These are phyloP conservation scores for Zalophus californianus DNA, from an alignment of 2,797 vertebrate species.

Conservation along the genomic window DNA sequence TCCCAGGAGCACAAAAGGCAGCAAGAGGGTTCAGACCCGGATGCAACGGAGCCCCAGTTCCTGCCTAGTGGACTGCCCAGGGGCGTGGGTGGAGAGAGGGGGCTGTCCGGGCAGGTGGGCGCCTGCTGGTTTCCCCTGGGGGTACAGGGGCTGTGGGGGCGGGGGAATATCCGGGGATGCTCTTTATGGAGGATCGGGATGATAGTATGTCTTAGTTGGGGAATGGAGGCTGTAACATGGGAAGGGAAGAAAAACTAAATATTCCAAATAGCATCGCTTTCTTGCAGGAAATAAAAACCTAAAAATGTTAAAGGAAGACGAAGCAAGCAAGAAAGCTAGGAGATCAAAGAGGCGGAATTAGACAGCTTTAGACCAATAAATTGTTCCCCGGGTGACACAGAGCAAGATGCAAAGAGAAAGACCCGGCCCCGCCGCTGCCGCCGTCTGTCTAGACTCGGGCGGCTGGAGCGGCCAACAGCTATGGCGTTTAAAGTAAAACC, in stretches of 20 bases:
- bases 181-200: constrained; percentile 5
- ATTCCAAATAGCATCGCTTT: constrained; percentile 59
- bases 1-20: constrained; percentile 67
- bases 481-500: neutral
- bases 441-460: constrained; percentile 82
- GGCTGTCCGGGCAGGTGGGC: constrained; percentile 55
- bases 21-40: neutral
- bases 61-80: neutral
- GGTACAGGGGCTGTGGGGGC: neutral
- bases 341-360: constrained; percentile 87
- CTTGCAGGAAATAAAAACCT: constrained; percentile 78
- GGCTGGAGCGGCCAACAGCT: neutral
- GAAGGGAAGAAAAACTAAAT: constrained; percentile 18
- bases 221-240: neutral
- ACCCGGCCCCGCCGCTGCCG: constrained; percentile 58
- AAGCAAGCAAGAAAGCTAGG: constrained; percentile 75
- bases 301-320: constrained; percentile 78
- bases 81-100: neutral
- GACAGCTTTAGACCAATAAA: constrained; percentile 87
- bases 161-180: constrained; percentile 4
- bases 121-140: neutral
- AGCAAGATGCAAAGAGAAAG: constrained; percentile 81
- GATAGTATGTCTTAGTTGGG: neutral
- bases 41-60: neutral
- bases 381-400: constrained; percentile 83